A percentile compares a stretch with the other conserved stretches of the same genome.
These are phyloP conservation scores for Anneissia japonica DNA, from an alignment of 35 echinoderm and acorn worm species.

Conservation along the genomic window DNA sequence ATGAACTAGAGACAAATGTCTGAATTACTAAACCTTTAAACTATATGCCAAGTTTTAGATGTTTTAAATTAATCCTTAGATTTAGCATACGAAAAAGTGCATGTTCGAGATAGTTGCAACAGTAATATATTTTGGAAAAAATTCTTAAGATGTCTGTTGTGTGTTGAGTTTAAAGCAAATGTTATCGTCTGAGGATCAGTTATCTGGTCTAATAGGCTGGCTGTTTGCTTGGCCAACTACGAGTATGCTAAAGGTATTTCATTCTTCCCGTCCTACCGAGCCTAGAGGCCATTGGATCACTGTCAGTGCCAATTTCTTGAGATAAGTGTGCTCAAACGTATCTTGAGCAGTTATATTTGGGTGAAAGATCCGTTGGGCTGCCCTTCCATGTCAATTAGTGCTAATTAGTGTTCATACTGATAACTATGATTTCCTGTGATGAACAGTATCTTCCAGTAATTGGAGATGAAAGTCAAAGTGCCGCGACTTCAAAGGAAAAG, in stretches of 20 bases:
- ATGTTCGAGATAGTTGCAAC: too few relatives aligned
- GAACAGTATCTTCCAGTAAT: neutral
- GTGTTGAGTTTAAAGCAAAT: neutral
- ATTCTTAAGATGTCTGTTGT: neutral
- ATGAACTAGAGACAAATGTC: too few relatives aligned
- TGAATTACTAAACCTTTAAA: too few relatives aligned
- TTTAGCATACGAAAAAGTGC: too few relatives aligned
- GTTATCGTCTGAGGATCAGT: neutral
- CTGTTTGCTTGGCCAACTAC: neutral
- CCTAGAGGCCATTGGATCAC: neutral
- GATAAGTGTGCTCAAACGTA: neutral
- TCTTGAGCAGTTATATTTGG: neutral
- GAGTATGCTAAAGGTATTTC: neutral
- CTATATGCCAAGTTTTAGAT: too few relatives aligned
- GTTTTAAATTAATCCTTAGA: too few relatives aligned
- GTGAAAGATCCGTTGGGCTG: neutral
- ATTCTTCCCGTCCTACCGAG: neutral
- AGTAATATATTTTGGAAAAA: too few relatives aligned
- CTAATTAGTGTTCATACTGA: neutral
- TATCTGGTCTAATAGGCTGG: neutral
- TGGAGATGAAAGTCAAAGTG: neutral
- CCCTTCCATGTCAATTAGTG: neutral
- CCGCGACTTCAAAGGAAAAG: neutral
- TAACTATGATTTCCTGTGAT: neutral
- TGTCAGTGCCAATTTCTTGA: neutral